phyloP scores from a whole-genome alignment of 2,797 vertebrate species.

The Coccyzus lansbergi region DNA sequence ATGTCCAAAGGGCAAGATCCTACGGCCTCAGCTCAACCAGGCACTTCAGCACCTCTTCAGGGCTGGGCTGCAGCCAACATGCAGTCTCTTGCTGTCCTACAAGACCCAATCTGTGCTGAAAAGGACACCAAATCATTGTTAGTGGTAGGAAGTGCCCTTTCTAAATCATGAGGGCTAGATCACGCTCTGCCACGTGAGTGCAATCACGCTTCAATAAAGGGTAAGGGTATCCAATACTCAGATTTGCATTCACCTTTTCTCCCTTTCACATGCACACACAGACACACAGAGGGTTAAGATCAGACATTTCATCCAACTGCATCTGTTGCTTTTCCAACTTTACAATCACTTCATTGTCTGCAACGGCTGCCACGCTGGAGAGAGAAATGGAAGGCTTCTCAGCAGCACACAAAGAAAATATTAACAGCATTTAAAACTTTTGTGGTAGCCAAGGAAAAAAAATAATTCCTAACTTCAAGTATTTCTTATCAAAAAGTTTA shows the following conservation, averaged over 20 bases:
- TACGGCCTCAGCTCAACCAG: background rate
- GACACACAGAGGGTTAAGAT: background rate
- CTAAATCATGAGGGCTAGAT: background rate
- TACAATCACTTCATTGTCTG: conserved; percentile 23
- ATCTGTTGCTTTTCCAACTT: conserved; percentile 9
- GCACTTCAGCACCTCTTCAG: background rate
- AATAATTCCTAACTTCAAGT: background rate
- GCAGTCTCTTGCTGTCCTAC: background rate
- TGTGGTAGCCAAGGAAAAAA: background rate
- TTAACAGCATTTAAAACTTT: background rate
- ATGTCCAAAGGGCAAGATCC: background rate
- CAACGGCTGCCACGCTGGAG: background rate
- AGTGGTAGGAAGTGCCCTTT: background rate
- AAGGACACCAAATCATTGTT: background rate
- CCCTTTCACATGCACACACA: background rate
- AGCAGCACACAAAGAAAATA: background rate
- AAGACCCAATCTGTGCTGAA: background rate
- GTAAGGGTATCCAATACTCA: background rate
- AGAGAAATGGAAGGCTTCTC: background rate
- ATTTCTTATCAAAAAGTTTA: conserved; percentile 27
- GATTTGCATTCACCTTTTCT: background rate
- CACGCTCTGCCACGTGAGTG: background rate
- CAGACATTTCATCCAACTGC: background rate
- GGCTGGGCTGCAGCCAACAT: background rate
- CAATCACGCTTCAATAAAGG: background rate